phyloP scores from a whole-genome alignment of 2,797 vertebrate genomes.

The Sphaeramia orbicularis region DNA sequence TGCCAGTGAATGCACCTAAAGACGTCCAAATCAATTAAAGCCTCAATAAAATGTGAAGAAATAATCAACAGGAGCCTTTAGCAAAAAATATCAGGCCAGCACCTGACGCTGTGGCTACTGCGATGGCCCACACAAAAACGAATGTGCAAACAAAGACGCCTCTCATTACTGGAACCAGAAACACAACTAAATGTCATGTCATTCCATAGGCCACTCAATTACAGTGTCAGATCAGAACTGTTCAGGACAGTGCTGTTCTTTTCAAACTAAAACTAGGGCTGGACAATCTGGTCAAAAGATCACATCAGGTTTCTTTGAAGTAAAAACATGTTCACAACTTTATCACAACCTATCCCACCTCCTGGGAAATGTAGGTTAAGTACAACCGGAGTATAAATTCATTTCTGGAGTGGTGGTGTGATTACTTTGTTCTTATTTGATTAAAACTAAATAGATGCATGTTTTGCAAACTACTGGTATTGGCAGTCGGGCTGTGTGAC shows the following conservation, averaged over 20 bases:
- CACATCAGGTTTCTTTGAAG: too few species aligned
- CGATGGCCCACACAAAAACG: slow-evolving; percentile 5
- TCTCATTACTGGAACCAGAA: slow-evolving; percentile 31
- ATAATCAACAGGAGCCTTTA: slow-evolving; percentile 42
- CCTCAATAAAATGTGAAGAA: slow-evolving; percentile 48
- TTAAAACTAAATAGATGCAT: too few species aligned
- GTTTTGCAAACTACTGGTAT: too few species aligned
- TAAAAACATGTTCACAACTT: too few species aligned
- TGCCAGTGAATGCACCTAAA: slow-evolving; percentile 44
- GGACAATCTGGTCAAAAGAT: too few species aligned
- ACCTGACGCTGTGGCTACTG: slow-evolving; percentile 31
- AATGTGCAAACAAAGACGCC: slow-evolving; percentile 37
- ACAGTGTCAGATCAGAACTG: slow-evolving; percentile 14
- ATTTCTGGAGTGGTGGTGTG: too few species aligned
- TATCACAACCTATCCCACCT: too few species aligned
- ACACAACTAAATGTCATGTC: slow-evolving; percentile 43
- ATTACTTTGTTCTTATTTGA: too few species aligned
- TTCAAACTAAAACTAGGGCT: not conserved
- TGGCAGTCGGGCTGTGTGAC: too few species aligned
- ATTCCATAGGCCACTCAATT: slow-evolving; percentile 5
- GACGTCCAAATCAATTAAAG: slow-evolving; percentile 54
- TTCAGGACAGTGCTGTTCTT: slow-evolving; percentile 16
- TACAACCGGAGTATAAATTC: too few species aligned
- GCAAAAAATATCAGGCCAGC: slow-evolving; percentile 27
- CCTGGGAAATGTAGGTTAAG: too few species aligned